A percentile compares a stretch with the other conserved stretches of the same genome.
Evolutionary conservation across 2,113 vertebrate genomes (phyloP).

Genomic region (Dendrocopos noguchii): DNA sequence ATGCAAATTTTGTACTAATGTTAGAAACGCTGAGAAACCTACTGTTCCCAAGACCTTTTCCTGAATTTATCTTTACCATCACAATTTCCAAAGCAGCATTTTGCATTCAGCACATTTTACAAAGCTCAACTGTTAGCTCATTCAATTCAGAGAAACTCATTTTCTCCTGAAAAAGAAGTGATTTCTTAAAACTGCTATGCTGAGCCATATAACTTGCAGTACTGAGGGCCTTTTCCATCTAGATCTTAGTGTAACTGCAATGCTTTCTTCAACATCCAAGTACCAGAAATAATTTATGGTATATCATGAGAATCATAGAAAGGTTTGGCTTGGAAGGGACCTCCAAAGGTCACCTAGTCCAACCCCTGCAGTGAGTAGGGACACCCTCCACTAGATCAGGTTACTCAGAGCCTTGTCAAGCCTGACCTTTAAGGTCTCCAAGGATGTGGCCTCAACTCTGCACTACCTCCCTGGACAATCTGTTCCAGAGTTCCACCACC

Average conservation of each 20-base stretch:
- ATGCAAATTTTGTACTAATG: constrained; percentile 14
- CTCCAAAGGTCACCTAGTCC: no score
- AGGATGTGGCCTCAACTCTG: no score
- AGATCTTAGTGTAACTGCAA: not conserved
- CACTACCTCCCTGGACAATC: no score
- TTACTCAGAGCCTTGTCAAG: no score
- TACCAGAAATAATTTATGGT: not conserved
- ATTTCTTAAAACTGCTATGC: not conserved
- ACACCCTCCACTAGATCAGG: no score
- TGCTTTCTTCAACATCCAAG: not conserved
- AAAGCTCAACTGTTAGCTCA: not conserved
- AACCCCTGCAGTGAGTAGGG: no score
- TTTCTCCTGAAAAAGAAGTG: not conserved
- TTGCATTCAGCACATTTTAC: not conserved
- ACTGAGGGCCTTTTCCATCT: not conserved
- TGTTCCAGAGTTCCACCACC: no score
- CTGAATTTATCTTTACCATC: not conserved
- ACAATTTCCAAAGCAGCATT: not conserved
- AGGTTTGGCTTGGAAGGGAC: no score
- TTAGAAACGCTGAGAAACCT: constrained; percentile 1
- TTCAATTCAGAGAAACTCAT: not conserved
- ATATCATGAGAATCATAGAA: not conserved
- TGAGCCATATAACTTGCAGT: not conserved
- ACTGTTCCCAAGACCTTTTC: not conserved
- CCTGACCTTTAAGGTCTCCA: no score